Evolutionary conservation across 2,888 invertebrate genomes (phyloP).

Genomic region (Megaustenia siamemsis): DNA sequence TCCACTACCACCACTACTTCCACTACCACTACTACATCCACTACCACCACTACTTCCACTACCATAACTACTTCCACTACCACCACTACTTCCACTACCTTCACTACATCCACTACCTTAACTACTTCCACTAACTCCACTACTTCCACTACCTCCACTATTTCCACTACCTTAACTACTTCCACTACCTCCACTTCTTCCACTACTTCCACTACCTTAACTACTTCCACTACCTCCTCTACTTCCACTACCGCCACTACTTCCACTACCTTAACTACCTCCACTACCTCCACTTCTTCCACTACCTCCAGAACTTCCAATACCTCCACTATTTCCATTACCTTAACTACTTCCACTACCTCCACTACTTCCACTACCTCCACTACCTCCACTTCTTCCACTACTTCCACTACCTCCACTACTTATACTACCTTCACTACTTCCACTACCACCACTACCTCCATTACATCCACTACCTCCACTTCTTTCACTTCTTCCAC

Average conservation of each 20-base stretch:
- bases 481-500: constrained; percentile 30
- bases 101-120: not conserved
- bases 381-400: constrained; percentile 11
- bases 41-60: not conserved
- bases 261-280: constrained; percentile 29
- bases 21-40: not conserved
- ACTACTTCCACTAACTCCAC: constrained; percentile 19
- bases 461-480: constrained; percentile 29
- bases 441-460: constrained; percentile 28
- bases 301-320: constrained; percentile 21
- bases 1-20: no score
- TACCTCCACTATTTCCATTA: constrained; percentile 27
- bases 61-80: not conserved
- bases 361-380: constrained; percentile 33
- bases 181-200: constrained; percentile 5
- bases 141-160: constrained; percentile 23
- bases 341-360: constrained; percentile 26
- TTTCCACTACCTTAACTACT: constrained; percentile 10
- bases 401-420: constrained; percentile 30
- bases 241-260: constrained; percentile 30
- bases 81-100: not conserved
- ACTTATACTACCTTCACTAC: constrained; percentile 25
- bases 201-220: not conserved
- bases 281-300: constrained; percentile 28
- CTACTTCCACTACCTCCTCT: constrained; percentile 25